Conservation (phyloP, 2,888 invertebrate species). For the Drosophila acutilabella region DNA sequence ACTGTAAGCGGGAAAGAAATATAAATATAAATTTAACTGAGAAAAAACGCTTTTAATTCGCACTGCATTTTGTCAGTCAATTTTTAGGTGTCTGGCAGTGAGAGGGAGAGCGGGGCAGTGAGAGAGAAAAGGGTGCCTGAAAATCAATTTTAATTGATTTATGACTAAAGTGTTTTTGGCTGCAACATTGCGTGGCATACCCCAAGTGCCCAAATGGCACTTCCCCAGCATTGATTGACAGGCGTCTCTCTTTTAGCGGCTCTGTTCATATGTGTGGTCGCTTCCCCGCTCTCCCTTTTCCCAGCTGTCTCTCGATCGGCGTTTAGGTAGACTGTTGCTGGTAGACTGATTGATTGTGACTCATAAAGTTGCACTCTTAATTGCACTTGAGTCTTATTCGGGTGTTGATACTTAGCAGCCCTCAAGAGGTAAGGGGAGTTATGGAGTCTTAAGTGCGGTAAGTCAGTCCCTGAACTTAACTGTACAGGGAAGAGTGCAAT, state of each 20-base stretch:
- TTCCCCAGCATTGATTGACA: conserved; percentile 63
- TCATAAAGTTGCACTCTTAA: conserved; percentile 73
- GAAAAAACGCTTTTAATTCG: conserved; percentile 49
- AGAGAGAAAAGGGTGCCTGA: background rate
- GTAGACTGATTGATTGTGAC: conserved; percentile 55
- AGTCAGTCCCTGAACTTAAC: conserved; percentile 8
- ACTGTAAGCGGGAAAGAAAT: background rate
- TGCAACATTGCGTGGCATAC: conserved; percentile 53
- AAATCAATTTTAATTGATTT: conserved; percentile 67
- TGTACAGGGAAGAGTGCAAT: conserved; percentile 26
- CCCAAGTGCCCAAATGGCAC: conserved; percentile 57
- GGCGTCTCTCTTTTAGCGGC: conserved; percentile 41
- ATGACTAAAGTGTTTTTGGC: conserved; percentile 71
- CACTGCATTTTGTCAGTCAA: conserved; percentile 62
- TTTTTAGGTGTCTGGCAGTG: background rate
- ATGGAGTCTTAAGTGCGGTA: conserved; percentile 32
- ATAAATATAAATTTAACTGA: conserved; percentile 3
- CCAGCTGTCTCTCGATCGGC: conserved; percentile 1
- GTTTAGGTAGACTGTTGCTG: conserved; percentile 1
- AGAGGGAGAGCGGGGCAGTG: background rate
- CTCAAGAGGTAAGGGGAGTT: conserved; percentile 26
- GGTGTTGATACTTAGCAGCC: conserved; percentile 66
- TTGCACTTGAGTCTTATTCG: conserved; percentile 58
- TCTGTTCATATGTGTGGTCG: conserved; percentile 37
- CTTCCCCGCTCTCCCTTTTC: background rate